phyloP scores from a whole-genome alignment of 2,113 vertebrate genomes.

The Zosterops borbonicus region DNA sequence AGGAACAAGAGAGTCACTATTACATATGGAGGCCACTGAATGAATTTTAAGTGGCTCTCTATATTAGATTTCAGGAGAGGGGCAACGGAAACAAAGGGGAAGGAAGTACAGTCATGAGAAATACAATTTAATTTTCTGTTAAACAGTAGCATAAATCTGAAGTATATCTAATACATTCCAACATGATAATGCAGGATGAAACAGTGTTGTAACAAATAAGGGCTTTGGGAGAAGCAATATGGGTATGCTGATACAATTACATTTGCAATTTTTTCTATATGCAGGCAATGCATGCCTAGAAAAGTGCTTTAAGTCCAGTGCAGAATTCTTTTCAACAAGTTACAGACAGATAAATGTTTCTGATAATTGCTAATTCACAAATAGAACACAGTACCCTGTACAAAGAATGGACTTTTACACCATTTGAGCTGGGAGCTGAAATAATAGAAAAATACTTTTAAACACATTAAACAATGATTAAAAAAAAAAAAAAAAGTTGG shows the following conservation, averaged over 20 bases:
- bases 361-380: background rate
- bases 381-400: background rate
- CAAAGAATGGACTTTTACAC: background rate
- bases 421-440: background rate
- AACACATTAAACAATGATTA: background rate
- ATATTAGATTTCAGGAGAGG: slow-evolving; percentile 18
- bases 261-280: background rate
- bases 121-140: slow-evolving; percentile 32
- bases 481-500: background rate
- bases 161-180: background rate
- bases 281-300: background rate
- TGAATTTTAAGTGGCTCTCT: slow-evolving; percentile 23
- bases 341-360: background rate
- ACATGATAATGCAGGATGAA: background rate
- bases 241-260: background rate
- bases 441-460: background rate
- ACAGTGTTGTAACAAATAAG: background rate
- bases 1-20: background rate
- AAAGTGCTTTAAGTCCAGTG: background rate
- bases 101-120: slow-evolving; percentile 34
- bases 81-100: slow-evolving; percentile 37
- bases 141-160: background rate
- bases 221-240: background rate
- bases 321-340: slow-evolving; percentile 10
- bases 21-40: background rate